A percentile compares a stretch with the other conserved stretches of the same genome.
Evolutionary conservation across 2,113 vertebrate genomes (phyloP).

Genomic region (Regulus satrapa): DNA sequence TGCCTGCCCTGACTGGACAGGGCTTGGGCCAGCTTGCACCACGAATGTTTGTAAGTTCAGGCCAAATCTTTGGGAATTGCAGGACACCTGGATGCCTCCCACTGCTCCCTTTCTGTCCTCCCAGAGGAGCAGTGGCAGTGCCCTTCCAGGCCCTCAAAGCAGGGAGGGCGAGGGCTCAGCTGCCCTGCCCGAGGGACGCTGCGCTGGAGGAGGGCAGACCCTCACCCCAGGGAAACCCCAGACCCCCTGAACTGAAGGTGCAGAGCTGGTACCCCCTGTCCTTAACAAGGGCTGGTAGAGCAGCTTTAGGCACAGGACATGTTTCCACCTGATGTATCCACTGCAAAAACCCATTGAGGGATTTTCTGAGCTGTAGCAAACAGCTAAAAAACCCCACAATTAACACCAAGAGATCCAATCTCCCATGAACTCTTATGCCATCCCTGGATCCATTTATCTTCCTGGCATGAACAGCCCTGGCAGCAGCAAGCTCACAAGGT

Average conservation of each 20-base stretch:
- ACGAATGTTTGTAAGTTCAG: accelerated
- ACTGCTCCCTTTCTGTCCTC: neutral
- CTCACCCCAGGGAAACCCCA: neutral
- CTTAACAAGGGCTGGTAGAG: neutral
- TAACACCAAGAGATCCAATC: conserved; percentile 36
- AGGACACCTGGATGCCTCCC: neutral
- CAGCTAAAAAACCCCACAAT: neutral
- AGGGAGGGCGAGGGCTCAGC: neutral
- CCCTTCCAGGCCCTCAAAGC: neutral
- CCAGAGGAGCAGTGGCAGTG: accelerated
- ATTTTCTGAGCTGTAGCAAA: neutral
- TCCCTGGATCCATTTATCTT: conserved; percentile 35
- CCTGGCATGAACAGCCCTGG: neutral
- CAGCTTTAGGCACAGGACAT: neutral
- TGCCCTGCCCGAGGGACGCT: accelerated
- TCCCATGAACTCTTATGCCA: neutral
- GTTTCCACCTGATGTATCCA: neutral
- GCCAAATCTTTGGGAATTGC: neutral
- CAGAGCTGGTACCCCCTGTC: neutral
- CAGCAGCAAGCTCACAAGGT: neutral
- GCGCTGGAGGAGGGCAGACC: neutral
- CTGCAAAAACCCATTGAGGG: conserved; percentile 9
- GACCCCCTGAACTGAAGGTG: neutral
- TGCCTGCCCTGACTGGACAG: neutral
- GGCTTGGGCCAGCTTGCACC: neutral